These are phyloP conservation scores for Thunnus albacares DNA, from an alignment of 2,797 vertebrate genomes.

Conservation along the genomic window DNA sequence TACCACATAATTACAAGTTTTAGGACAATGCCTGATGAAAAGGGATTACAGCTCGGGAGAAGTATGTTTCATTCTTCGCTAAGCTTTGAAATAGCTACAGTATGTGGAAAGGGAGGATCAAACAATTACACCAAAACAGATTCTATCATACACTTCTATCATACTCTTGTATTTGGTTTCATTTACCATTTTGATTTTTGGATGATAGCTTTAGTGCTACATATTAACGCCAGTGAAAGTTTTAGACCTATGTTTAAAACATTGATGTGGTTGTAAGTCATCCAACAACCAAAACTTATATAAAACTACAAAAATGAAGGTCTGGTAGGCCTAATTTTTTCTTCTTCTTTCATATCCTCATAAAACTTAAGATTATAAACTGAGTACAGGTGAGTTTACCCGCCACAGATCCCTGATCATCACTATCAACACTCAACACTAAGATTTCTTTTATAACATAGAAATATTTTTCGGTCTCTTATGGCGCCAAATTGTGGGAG, in stretches of 20 bases:
- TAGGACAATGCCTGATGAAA: conserved; percentile 75
- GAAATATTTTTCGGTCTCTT: conserved; percentile 49
- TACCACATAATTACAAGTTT: conserved; percentile 93
- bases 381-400: conserved; percentile 3
- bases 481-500: conserved; percentile 75
- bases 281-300: not conserved
- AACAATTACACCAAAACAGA: not conserved
- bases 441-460: conserved; percentile 38
- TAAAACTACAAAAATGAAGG: conserved; percentile 6
- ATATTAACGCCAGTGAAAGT: not conserved
- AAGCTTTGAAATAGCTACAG: conserved; percentile 40
- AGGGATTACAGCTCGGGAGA: conserved; percentile 65
- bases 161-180: not conserved
- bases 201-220: not conserved
- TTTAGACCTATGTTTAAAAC: not conserved
- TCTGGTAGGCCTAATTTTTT: not conserved
- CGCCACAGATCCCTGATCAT: conserved; percentile 7
- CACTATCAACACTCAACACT: conserved; percentile 12
- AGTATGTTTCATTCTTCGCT: conserved; percentile 49
- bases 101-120: conserved; percentile 23
- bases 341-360: not conserved
- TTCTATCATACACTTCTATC: conserved; percentile 1
- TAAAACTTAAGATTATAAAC: not conserved
- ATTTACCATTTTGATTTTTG: not conserved
- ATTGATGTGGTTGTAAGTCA: not conserved